Evolutionary conservation across 1,140 invertebrate species (phyloP).

Genomic region (Lordiphosa mommai): DNA sequence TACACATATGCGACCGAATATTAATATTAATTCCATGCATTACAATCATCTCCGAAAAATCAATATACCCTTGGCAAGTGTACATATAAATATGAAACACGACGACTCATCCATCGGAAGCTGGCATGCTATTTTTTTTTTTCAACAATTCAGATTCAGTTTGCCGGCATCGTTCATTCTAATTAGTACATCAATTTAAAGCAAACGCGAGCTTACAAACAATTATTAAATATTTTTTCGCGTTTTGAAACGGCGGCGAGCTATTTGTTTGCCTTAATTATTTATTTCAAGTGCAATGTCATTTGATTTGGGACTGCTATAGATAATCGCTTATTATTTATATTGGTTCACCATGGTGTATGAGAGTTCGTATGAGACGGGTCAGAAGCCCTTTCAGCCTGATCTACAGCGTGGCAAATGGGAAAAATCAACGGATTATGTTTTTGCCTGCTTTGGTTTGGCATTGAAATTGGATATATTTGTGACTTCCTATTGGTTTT

Average conservation of each 20-base stretch:
- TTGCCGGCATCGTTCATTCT: slow-evolving; percentile 55
- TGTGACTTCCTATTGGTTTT: slow-evolving; percentile 51
- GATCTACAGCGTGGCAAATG: slow-evolving; percentile 63
- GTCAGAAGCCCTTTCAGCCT: slow-evolving; percentile 58
- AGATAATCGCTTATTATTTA: too few species aligned
- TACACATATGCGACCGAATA: too few species aligned
- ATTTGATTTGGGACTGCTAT: not conserved
- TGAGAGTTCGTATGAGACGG: slow-evolving; percentile 69
- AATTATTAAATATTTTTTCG: slow-evolving; percentile 7
- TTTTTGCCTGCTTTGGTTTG: slow-evolving; percentile 61
- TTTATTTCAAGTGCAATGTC: slow-evolving; percentile 6
- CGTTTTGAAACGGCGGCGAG: too few species aligned
- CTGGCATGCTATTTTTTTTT: too few species aligned
- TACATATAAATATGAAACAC: not conserved
- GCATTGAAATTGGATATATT: slow-evolving; percentile 61
- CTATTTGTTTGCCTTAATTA: too few species aligned
- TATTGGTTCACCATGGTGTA: too few species aligned
- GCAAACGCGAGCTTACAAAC: slow-evolving; percentile 20
- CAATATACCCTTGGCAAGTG: too few species aligned
- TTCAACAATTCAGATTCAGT: slow-evolving; percentile 40
- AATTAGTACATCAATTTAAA: slow-evolving; percentile 66
- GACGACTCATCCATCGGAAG: slow-evolving; percentile 8
- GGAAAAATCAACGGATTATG: slow-evolving; percentile 59
- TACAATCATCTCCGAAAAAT: too few species aligned
- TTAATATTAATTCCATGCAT: too few species aligned